These are phyloP conservation scores for Cynaeus angustus DNA, from an alignment of 2,888 invertebrate genomes.

Conservation along the genomic window DNA sequence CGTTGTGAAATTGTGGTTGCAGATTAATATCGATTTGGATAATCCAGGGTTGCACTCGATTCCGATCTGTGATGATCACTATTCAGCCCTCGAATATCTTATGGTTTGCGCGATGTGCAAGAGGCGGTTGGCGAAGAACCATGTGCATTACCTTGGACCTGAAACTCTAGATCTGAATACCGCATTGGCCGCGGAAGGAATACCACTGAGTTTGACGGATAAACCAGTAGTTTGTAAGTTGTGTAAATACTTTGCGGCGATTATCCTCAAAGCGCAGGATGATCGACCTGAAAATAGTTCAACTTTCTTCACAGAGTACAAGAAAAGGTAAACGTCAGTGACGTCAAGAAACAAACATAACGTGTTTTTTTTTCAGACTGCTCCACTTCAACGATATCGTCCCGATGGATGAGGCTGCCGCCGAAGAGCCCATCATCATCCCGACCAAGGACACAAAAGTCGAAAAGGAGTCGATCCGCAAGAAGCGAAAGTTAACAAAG, in stretches of 20 bases:
- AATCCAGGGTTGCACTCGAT: constrained; percentile 80
- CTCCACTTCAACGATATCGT: constrained; percentile 84
- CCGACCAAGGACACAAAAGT: constrained; percentile 65
- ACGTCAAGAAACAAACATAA: no score
- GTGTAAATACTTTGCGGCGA: constrained; percentile 85
- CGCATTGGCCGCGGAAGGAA: constrained; percentile 76
- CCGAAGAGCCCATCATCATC: constrained; percentile 71
- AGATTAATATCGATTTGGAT: constrained; percentile 77
- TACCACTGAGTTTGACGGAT: constrained; percentile 80
- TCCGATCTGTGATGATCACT: constrained; percentile 82
- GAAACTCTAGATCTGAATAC: constrained; percentile 74
- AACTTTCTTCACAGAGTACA: constrained; percentile 76
- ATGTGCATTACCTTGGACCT: constrained; percentile 81
- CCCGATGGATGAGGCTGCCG: constrained; percentile 75
- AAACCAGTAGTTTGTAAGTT: constrained; percentile 87
- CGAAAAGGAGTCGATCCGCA: constrained; percentile 59
- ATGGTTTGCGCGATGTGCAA: constrained; percentile 86
- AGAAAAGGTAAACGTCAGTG: constrained; percentile 73
- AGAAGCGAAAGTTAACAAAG: constrained; percentile 68
- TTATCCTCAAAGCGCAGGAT: constrained; percentile 79
- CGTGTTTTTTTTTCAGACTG: constrained; percentile 73
- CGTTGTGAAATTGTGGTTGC: constrained; percentile 45
- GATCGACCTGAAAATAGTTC: constrained; percentile 67
- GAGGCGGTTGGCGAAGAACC: constrained; percentile 83
- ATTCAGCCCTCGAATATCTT: constrained; percentile 81